Percentiles rank a stretch among this genome's conserved stretches.
Conservation (phyloP, 2,797 vertebrate genomes). For the Chromobotia macracanthus region DNA sequence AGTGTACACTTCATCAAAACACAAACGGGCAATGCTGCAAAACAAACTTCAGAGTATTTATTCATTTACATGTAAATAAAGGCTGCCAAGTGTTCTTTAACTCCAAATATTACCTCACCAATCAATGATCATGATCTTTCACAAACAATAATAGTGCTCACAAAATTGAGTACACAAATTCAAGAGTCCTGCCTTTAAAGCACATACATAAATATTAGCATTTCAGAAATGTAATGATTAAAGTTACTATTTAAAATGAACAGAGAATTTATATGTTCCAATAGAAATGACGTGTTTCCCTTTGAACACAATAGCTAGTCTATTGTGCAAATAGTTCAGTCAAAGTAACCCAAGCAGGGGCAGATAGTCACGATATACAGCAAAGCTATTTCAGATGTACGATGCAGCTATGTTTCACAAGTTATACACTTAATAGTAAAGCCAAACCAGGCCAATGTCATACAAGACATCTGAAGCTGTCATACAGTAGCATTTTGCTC, state of each 20-base stretch:
- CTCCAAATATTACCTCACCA: slow-evolving; percentile 51
- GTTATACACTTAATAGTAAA: too few species aligned
- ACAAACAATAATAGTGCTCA: slow-evolving; percentile 30
- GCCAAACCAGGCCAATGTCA: not conserved
- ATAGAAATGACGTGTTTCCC: slow-evolving; percentile 3
- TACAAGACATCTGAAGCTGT: slow-evolving; percentile 37
- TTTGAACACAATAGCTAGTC: not conserved
- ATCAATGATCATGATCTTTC: slow-evolving; percentile 52
- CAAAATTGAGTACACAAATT: slow-evolving; percentile 28
- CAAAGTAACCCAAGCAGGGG: not conserved
- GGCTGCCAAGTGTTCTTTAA: slow-evolving; percentile 45
- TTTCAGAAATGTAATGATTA: not conserved
- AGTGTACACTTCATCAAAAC: too few species aligned
- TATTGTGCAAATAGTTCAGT: slow-evolving; percentile 13
- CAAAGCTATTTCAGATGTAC: slow-evolving; percentile 33
- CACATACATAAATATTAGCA: slow-evolving; percentile 34
- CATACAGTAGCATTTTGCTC: slow-evolving; percentile 28
- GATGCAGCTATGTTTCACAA: slow-evolving; percentile 15
- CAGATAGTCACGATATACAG: slow-evolving; percentile 30
- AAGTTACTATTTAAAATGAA: slow-evolving; percentile 20
- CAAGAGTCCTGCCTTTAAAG: slow-evolving; percentile 18
- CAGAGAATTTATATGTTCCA: not conserved
- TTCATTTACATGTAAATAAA: slow-evolving; percentile 64
- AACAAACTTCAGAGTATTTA: slow-evolving; percentile 55
- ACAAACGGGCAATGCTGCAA: slow-evolving; percentile 48